Conservation (phyloP, 2,113 vertebrate species). For the Tonatia bakeri region DNA sequence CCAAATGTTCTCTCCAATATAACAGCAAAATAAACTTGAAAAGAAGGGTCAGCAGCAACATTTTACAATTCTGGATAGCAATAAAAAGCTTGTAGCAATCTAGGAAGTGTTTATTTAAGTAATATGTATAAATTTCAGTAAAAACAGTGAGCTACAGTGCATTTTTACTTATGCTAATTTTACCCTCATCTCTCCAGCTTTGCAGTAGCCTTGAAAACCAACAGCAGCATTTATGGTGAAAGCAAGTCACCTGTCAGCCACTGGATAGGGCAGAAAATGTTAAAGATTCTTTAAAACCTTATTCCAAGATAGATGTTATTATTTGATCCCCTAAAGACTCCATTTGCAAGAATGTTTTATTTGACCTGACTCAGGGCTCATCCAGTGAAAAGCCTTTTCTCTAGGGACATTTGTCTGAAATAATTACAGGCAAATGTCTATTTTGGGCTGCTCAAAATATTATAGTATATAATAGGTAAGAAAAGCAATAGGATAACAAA, state of each 20-base stretch:
- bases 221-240: neutral
- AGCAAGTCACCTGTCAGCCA: neutral
- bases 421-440: neutral
- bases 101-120: neutral
- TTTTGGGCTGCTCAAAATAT: neutral
- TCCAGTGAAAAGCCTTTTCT: neutral
- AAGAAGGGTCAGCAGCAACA: neutral
- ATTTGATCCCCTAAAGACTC: neutral
- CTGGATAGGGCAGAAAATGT: neutral
- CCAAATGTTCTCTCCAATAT: neutral
- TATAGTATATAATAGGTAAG: neutral
- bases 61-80: neutral
- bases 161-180: neutral
- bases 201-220: neutral
- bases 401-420: neutral
- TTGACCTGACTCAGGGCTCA: neutral
- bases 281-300: neutral
- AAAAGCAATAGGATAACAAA: neutral
- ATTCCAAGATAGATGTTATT: neutral
- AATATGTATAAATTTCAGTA: neutral
- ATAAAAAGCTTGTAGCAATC: neutral
- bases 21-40: neutral
- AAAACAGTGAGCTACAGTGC: neutral
- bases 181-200: neutral
- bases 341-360: neutral